Conservation (phyloP, 1,140 invertebrate species). For the Eueides isabella region DNA sequence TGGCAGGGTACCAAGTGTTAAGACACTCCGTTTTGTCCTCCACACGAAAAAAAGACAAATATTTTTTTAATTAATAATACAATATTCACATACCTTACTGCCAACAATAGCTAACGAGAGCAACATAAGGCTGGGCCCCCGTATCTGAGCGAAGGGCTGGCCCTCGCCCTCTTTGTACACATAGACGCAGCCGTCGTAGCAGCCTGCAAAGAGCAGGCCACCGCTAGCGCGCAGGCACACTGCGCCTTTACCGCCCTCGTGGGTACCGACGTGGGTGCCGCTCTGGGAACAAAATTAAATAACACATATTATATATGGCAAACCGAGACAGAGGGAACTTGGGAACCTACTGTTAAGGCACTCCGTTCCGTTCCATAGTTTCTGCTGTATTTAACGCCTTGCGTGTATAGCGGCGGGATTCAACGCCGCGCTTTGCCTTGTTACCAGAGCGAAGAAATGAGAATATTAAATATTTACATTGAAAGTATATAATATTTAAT, state of each 20-base stretch:
- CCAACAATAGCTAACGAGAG: constrained; percentile 84
- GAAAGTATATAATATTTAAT: no score
- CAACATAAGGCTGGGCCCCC: constrained; percentile 85
- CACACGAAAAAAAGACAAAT: no score
- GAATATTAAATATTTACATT: no score
- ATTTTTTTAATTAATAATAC: no score
- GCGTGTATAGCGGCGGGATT: no score
- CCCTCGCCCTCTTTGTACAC: constrained; percentile 83
- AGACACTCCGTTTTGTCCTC: no score
- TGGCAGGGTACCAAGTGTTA: no score
- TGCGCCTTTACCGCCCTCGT: constrained; percentile 85
- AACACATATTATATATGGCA: neutral
- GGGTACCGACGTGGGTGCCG: constrained; percentile 81
- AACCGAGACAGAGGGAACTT: neutral
- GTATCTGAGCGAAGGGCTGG: constrained; percentile 82
- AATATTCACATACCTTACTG: constrained; percentile 80
- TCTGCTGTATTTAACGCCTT: no score
- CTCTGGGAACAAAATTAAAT: constrained; percentile 69
- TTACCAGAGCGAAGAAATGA: no score
- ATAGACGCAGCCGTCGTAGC: constrained; percentile 88
- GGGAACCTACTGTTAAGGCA: no score
- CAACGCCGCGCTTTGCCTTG: no score
- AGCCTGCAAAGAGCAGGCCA: constrained; percentile 85
- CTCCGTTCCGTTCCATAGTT: no score
- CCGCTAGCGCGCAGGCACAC: constrained; percentile 84